phyloP scores from a whole-genome alignment of 2,888 invertebrate species.

The Blastobasis lacticolella region DNA sequence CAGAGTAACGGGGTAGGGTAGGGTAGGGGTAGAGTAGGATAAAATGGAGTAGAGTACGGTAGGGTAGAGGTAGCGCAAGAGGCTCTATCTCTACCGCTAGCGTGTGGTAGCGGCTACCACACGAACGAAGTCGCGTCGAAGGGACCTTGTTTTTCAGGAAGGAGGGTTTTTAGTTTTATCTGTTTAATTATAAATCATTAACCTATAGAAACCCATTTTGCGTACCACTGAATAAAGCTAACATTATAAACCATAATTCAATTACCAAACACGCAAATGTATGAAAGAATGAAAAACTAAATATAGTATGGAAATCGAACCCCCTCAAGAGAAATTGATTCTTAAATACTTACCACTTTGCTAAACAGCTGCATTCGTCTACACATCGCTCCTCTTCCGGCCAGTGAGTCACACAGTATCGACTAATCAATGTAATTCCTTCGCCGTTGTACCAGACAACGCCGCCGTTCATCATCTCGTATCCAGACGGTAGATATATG shows the following conservation, averaged over 20 bases:
- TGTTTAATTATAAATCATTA: too few species aligned
- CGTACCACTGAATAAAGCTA: too few species aligned
- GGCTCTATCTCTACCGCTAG: too few species aligned
- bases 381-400: constrained; percentile 32
- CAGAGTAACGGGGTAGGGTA: neutral
- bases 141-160: too few species aligned
- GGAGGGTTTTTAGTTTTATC: too few species aligned
- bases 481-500: constrained; percentile 42
- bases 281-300: neutral
- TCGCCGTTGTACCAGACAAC: constrained; percentile 17
- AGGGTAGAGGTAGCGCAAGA: neutral
- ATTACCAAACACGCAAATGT: neutral
- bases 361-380: constrained; percentile 40
- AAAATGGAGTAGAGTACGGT: neutral
- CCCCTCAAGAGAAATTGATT: too few species aligned
- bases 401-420: constrained; percentile 43
- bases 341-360: constrained; percentile 35
- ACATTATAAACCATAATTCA: neutral
- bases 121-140: too few species aligned
- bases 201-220: too few species aligned
- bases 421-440: constrained; percentile 29
- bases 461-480: constrained; percentile 47
- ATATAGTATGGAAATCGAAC: neutral
- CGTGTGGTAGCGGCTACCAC: neutral
- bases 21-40: neutral